phyloP scores from a whole-genome alignment of 2,113 vertebrate genomes.

The Odontophorus gujanensis region DNA sequence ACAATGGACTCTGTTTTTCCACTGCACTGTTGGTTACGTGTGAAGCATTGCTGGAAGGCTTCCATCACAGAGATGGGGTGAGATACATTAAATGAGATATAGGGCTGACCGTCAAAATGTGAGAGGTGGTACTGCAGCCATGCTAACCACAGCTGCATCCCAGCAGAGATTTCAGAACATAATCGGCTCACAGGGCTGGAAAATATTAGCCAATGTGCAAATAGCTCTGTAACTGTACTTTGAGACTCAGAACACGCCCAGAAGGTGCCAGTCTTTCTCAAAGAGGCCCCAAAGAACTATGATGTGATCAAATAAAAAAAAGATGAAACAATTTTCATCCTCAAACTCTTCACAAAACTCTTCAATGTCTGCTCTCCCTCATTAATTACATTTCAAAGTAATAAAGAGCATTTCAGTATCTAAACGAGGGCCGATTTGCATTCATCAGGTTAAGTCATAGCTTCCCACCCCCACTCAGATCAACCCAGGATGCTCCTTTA shows the following conservation, averaged over 20 bases:
- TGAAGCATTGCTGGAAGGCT: not conserved
- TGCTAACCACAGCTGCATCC: not conserved
- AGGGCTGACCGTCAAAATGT: rapidly evolving
- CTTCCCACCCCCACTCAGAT: not conserved
- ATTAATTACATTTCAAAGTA: slow-evolving; percentile 2
- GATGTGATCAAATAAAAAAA: not conserved
- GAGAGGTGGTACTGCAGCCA: not conserved
- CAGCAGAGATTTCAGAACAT: not conserved
- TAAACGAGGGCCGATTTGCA: not conserved
- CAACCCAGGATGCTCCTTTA: not conserved
- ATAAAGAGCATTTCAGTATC: not conserved
- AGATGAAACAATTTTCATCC: slow-evolving; percentile 7
- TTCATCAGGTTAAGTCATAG: rapidly evolving
- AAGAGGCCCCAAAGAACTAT: not conserved
- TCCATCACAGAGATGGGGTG: not conserved
- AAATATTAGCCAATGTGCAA: not conserved
- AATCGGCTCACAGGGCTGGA: not conserved
- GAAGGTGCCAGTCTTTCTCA: not conserved
- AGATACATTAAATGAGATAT: rapidly evolving
- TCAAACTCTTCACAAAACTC: not conserved
- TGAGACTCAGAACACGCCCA: not conserved
- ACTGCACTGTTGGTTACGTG: rapidly evolving
- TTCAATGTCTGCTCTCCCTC: not conserved
- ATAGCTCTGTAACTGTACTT: not conserved
- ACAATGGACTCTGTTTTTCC: not conserved